A percentile compares a stretch with the other conserved stretches of the same genome.
These are phyloP conservation scores for Spea hammondii DNA, from an alignment of 2,797 vertebrate species.

Conservation along the genomic window DNA sequence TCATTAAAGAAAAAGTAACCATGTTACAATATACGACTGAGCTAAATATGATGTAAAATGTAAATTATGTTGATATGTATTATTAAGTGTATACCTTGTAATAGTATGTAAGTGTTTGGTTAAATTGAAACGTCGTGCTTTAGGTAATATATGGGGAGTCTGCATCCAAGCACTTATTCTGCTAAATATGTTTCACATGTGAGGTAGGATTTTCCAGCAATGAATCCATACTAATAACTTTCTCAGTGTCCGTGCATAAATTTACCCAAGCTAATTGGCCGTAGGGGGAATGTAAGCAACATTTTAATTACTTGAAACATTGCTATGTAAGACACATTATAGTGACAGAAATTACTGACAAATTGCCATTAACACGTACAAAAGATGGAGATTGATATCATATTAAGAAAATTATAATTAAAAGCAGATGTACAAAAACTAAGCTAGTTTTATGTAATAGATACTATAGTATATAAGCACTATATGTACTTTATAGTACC, in stretches of 20 bases:
- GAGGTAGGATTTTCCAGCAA: conserved; percentile 36
- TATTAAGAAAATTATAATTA: neutral
- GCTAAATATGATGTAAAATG: conserved; percentile 25
- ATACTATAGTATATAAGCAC: no score
- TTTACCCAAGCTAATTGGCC: conserved; percentile 43
- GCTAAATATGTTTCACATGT: conserved; percentile 42
- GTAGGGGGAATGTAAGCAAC: conserved; percentile 24
- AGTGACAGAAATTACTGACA: conserved; percentile 12
- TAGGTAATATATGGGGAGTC: conserved; percentile 27
- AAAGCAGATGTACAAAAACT: neutral
- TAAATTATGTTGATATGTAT: conserved; percentile 44
- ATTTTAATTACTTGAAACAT: conserved; percentile 30
- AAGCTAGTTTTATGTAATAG: no score
- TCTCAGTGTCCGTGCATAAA: conserved; percentile 37
- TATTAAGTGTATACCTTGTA: conserved; percentile 27
- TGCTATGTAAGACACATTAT: conserved; percentile 22
- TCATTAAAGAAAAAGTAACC: conserved; percentile 41
- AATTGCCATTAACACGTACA: neutral
- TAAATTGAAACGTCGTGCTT: conserved; percentile 41
- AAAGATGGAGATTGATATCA: neutral
- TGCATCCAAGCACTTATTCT: neutral
- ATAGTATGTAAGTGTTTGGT: conserved; percentile 38
- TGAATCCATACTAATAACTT: conserved; percentile 32
- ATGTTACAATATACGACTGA: conserved; percentile 24
- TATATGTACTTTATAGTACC: no score